Evolutionary conservation across 2,797 vertebrate species (phyloP).

Genomic region (Vultur gryphus): DNA sequence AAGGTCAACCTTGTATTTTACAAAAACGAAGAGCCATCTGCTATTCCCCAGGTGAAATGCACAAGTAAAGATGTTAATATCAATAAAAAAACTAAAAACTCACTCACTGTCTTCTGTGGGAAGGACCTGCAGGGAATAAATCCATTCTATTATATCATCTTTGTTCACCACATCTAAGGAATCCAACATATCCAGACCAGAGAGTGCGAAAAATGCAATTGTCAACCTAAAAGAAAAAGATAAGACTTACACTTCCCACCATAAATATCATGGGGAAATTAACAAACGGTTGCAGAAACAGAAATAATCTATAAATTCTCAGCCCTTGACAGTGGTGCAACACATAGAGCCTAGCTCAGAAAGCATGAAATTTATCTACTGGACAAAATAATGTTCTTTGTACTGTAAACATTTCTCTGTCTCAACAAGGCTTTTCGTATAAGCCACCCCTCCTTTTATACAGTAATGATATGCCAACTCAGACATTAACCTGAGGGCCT

Average conservation of each 20-base stretch:
- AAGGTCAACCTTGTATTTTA: background rate
- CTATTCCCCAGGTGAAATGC: background rate
- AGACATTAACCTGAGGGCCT: background rate
- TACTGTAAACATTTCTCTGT: background rate
- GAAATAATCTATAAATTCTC: background rate
- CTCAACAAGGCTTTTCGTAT: background rate
- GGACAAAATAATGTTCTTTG: background rate
- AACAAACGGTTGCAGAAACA: conserved; percentile 18
- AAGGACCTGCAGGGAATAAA: conserved; percentile 96
- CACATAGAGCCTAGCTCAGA: background rate
- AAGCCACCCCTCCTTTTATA: background rate
- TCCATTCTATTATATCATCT: conserved; percentile 91
- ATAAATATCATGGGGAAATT: conserved; percentile 47
- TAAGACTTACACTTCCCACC: conserved; percentile 56
- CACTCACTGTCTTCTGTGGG: conserved; percentile 96
- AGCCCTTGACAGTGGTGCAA: background rate
- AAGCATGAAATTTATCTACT: background rate
- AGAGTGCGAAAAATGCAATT: conserved; percentile 94
- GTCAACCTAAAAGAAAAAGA: conserved; percentile 85
- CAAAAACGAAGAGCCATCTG: background rate
- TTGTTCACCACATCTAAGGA: conserved; percentile 92
- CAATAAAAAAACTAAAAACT: conserved; percentile 71
- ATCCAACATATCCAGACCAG: conserved; percentile 95
- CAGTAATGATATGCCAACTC: background rate
- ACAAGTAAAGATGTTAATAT: conserved; percentile 26